Base-by-base conservation (phyloP, 2,888 invertebrate species). In the Nomada lathburiana region DNA sequence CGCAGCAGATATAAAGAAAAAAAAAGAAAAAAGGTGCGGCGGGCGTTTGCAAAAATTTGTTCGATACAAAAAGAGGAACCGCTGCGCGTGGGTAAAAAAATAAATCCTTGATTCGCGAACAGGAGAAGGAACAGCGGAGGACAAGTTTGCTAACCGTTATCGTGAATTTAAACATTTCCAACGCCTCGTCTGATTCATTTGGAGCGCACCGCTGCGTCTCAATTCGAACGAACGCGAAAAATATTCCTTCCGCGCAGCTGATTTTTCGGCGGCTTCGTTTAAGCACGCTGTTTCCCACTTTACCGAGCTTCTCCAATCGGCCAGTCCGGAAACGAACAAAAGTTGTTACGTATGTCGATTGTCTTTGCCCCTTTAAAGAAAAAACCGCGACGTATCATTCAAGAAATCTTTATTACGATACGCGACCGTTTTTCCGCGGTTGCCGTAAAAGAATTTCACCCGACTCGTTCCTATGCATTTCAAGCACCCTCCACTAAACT, bases 241-340 rank as follows among this genome's bases (percentile, higher is more conserved):
- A 81, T 82, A 80, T 81, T 75, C 52, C 82, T 60, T 36, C 47
- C 18, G n/a, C 57, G 47, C 23, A 18, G 20, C 42, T 7, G 7
- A 16, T n/a, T 59, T 63, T 59, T 44, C 4, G 29, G 50, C 16
- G 26, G 63, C 60, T 70, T 70, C 23, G 26, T 80, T 71, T 65
- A 80, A 86, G 84, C 69, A 77, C 80, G 65, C 68, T 57, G 86
- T 72, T 87, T 85, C 82, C 71, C 85, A 76, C 87, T 77, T 72
- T 72, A 69, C 7, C 76, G 82, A 76, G 67, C 78, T 87, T 80
- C 80, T 76, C 76, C 26, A 57, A 67, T 75, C 69, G 76, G 50
- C 57, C 70, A 70, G 50, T 70, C 55, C 64, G 42, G 23, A 26
- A 26, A 20, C 13, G 16, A 20, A 9, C 4, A 4, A 26, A 26